Evolutionary conservation across 2,113 vertebrate species (phyloP), one percentile per base, ranked within the genome.

Genomic region (Aix galericulata): DNA sequence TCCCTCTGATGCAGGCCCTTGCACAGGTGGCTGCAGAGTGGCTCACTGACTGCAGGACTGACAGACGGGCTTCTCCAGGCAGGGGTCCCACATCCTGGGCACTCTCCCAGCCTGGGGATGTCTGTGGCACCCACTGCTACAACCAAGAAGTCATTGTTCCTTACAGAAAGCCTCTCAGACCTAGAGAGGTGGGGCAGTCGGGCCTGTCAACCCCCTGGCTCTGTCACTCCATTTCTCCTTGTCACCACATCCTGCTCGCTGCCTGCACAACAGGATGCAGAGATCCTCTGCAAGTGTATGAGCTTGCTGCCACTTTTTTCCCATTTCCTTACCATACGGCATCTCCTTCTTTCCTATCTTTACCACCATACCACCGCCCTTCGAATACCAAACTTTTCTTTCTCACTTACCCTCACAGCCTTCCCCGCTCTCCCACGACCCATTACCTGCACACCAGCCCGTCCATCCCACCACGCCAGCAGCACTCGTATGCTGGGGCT

Each of bases 41-140:
- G n/a, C 31, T 60, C 59, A 10, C 31, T 29, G 50, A n/a, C 0
- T 0, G 58, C 50, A 44, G 50, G 58, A 77, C 22, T 0, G 1
- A 74, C 17, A 38, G 31, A 74, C 17, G 44, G 31, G 23, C n/a
- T 46, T 80, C 75, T 48, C 62, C 62, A 29, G 50, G 59, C 48
- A 71, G n/a, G 44, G 26, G 72, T 48, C 29, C 8, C 11, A 18
- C 1, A 2, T 58, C 40, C 64, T n/a, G 48, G 42, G 36, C n/a
- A 11, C 56, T 32, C 18, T 58, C 56, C 18, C 31, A 58, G 11
- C 31, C 56, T 46, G 40, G 64, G 63, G 64, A 40, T 32, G 11
- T 67, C 82, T 72, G 56, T 3, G 40, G 29, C 72, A 71, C 56
- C 0, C 0, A 20, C 64, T 74, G 60, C 29, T 76, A 62, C 66